A percentile compares a stretch with the other conserved stretches of the same genome.
Evolutionary conservation across 1,140 invertebrate genomes (phyloP).

Genomic region (Ericerus pela): DNA sequence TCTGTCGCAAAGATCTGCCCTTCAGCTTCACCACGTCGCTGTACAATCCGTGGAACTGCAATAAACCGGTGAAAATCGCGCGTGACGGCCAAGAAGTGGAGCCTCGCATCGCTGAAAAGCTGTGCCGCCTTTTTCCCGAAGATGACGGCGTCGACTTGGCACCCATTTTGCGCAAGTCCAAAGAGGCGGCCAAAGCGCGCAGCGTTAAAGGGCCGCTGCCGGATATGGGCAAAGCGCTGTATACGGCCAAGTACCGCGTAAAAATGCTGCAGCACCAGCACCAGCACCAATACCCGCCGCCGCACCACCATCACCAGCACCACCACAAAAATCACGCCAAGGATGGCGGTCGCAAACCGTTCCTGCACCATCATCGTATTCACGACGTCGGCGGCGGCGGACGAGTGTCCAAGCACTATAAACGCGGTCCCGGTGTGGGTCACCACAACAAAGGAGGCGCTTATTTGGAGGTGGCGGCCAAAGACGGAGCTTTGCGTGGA

Average conservation of each 20-base stretch:
- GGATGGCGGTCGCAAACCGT: not conserved
- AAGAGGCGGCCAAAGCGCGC: constrained; percentile 52
- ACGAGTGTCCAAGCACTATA: constrained; percentile 1
- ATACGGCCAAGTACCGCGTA: not conserved
- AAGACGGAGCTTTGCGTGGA: not conserved
- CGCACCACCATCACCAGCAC: constrained; percentile 6
- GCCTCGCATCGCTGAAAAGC: constrained; percentile 80
- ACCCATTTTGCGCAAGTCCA: constrained; percentile 73
- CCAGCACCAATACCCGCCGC: constrained; percentile 10
- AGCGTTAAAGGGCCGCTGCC: not conserved
- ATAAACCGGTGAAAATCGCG: constrained; percentile 96
- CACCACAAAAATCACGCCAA: constrained; percentile 9
- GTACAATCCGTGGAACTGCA: constrained; percentile 96
- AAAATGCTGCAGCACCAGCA: not conserved
- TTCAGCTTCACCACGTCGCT: constrained; percentile 85
- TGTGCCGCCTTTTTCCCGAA: constrained; percentile 85
- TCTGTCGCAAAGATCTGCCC: constrained; percentile 83
- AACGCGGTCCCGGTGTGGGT: not conserved
- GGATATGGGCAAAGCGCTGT: not conserved
- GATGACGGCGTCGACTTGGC: constrained; percentile 87
- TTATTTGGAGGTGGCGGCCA: not conserved
- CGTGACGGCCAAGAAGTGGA: constrained; percentile 97
- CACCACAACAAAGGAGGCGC: not conserved
- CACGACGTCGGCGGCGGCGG: not conserved
- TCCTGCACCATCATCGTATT: not conserved